phyloP scores from a whole-genome alignment of 2,797 vertebrate genomes.

The Tachyglossus aculeatus region DNA sequence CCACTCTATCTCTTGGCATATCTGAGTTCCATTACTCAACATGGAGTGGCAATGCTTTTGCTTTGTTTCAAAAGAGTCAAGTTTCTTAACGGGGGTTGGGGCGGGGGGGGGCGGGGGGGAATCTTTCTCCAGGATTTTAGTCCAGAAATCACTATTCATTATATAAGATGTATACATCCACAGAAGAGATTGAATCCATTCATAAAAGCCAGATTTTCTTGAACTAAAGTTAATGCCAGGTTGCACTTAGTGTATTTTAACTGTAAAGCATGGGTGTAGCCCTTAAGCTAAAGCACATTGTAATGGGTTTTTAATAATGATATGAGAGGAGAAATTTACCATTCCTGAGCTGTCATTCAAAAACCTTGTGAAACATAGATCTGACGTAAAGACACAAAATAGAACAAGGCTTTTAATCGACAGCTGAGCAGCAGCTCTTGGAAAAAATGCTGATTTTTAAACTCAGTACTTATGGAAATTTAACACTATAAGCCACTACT shows the following conservation, averaged over 20 bases:
- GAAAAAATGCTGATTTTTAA: background rate
- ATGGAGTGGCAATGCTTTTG: too few species aligned
- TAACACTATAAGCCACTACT: background rate
- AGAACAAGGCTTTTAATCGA: background rate
- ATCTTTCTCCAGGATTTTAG: background rate
- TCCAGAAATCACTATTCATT: background rate
- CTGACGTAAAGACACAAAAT: background rate
- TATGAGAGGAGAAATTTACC: background rate
- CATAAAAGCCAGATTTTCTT: constrained; percentile 26
- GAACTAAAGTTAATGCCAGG: constrained; percentile 32
- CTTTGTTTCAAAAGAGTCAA: background rate
- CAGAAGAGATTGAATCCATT: constrained; percentile 30
- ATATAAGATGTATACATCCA: constrained; percentile 15
- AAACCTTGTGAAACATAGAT: background rate
- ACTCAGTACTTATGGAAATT: too few species aligned
- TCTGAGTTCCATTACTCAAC: background rate
- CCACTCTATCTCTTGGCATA: background rate
- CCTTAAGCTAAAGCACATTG: background rate
- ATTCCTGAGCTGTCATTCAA: background rate
- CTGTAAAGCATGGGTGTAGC: background rate
- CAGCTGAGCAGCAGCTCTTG: background rate
- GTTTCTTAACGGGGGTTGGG: background rate
- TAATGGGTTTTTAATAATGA: background rate
- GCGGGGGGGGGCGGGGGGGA: too few species aligned
- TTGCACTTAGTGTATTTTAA: background rate